phyloP scores from a whole-genome alignment of 1,140 invertebrate species.

The Heliconius nattereri region DNA sequence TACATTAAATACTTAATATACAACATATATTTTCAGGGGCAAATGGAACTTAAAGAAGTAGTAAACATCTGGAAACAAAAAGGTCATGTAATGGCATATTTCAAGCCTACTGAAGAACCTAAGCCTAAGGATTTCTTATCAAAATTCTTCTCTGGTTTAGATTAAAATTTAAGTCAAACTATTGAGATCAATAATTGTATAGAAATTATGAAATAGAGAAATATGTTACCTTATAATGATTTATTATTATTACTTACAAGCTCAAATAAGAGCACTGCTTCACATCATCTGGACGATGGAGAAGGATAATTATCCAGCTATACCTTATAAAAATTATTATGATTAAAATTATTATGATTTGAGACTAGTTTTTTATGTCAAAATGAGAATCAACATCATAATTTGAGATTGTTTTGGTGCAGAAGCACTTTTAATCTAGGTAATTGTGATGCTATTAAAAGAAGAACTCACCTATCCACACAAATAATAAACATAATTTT shows the following conservation, averaged over 20 bases:
- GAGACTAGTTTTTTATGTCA: no score
- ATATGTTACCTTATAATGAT: conserved; percentile 15
- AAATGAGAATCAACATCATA: no score
- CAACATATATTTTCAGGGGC: conserved; percentile 84
- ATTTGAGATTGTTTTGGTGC: no score
- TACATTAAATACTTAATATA: neutral
- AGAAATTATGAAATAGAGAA: conserved; percentile 14
- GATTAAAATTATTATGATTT: no score
- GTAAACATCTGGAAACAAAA: conserved; percentile 94
- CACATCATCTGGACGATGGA: no score
- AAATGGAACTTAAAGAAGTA: conserved; percentile 96
- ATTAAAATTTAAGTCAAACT: conserved; percentile 67
- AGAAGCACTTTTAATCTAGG: no score
- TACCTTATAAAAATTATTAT: no score
- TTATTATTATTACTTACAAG: neutral
- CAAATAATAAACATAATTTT: no score
- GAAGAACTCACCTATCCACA: no score
- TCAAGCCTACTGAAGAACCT: conserved; percentile 90
- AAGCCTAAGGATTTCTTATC: conserved; percentile 96
- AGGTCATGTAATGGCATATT: conserved; percentile 92
- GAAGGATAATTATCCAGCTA: no score
- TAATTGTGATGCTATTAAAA: no score
- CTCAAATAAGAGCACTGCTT: neutral
- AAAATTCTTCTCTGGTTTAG: conserved; percentile 90
- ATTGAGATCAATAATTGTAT: conserved; percentile 13